phyloP scores from a whole-genome alignment of 1,140 invertebrate species.

The Meloidogyne chitwoodi region DNA sequence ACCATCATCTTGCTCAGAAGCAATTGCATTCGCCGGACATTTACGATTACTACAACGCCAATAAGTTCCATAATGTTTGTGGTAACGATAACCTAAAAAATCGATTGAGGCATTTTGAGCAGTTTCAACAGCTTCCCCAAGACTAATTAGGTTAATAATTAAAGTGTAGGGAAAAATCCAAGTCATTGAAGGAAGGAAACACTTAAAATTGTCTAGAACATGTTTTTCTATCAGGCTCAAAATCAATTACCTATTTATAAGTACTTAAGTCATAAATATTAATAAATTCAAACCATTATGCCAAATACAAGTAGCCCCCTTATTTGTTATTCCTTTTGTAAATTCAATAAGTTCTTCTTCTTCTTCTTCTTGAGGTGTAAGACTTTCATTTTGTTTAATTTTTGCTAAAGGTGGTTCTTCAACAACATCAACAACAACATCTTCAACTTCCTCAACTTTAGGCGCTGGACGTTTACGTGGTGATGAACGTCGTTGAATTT shows the following conservation, averaged over 20 bases:
- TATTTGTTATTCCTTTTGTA: background rate
- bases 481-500: background rate
- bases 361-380: background rate
- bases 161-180: no score
- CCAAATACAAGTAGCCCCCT: background rate
- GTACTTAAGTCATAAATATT: no score
- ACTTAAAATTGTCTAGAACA: no score
- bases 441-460: background rate
- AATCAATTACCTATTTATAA: no score
- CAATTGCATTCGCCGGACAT: background rate
- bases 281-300: background rate
- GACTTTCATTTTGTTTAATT: background rate
- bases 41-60: background rate
- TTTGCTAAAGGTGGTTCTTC: background rate
- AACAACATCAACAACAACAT: background rate
- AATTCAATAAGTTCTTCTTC: conserved; percentile 3
- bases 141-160: no score
- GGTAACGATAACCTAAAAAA: background rate
- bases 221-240: no score
- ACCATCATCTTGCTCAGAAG: background rate
- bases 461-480: background rate
- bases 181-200: no score
- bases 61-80: conserved; percentile 1
- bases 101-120: background rate
- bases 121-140: no score